These are phyloP conservation scores for Zoanthus gigantus DNA, from an alignment of 92 coral and sea anemone genomes.

Conservation along the genomic window DNA sequence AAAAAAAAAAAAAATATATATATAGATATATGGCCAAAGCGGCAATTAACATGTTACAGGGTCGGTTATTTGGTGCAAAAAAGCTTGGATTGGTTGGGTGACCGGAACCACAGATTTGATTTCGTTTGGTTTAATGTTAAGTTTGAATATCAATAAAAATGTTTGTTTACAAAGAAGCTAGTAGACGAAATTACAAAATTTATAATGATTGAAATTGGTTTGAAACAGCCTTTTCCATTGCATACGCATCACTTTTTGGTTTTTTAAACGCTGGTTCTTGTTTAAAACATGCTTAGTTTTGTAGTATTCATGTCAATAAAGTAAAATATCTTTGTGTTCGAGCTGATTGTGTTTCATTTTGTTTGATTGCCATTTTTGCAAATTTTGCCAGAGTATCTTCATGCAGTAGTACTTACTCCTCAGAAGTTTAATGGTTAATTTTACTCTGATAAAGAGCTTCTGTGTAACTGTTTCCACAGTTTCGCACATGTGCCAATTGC, in stretches of 20 bases:
- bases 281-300: slow-evolving; percentile 11
- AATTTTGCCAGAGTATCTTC: slow-evolving; percentile 30
- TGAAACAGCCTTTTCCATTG: slow-evolving; percentile 37
- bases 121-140: not conserved
- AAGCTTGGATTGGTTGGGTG: too few species aligned
- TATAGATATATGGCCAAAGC: too few species aligned
- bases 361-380: slow-evolving; percentile 36
- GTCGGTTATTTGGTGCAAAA: too few species aligned
- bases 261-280: slow-evolving; percentile 12
- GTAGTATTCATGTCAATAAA: slow-evolving; percentile 39
- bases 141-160: slow-evolving; percentile 36
- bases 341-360: slow-evolving; percentile 28
- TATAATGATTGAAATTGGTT: not conserved
- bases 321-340: slow-evolving; percentile 40
- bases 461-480: slow-evolving; percentile 30
- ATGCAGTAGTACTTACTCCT: not conserved
- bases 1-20: too few species aligned
- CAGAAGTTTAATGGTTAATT: slow-evolving; percentile 10
- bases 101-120: too few species aligned
- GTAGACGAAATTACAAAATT: not conserved
- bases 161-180: not conserved
- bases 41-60: too few species aligned
- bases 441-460: slow-evolving; percentile 57
- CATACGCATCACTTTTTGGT: slow-evolving; percentile 24
- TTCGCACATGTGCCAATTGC: slow-evolving; percentile 24